Conservation (phyloP, 2,113 vertebrate species). For the Mungos mungo region DNA sequence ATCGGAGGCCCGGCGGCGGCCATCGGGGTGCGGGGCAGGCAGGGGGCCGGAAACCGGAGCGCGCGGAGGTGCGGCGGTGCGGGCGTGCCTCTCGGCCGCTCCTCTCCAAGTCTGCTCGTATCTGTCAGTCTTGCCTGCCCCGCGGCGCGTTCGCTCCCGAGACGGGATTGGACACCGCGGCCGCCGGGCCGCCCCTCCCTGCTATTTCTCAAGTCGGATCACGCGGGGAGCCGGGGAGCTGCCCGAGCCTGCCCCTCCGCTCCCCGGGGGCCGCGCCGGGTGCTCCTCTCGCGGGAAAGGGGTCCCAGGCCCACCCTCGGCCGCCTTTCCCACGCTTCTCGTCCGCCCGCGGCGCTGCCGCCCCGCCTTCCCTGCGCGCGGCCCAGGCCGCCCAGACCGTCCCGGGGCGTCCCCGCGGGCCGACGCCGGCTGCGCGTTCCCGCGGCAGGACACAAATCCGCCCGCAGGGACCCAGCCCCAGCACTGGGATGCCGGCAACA, state of each 20-base stretch:
- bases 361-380: neutral
- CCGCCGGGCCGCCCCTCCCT: constrained; percentile 61
- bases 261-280: neutral
- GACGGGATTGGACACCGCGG: constrained; percentile 25
- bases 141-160: neutral
- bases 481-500: constrained; percentile 53
- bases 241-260: constrained; percentile 64
- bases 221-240: constrained; percentile 47
- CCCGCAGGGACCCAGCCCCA: constrained; percentile 30
- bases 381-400: neutral
- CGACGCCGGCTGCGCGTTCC: neutral
- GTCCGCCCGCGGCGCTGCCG: neutral
- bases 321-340: constrained; percentile 39
- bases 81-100: neutral
- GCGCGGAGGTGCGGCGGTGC: neutral
- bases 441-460: neutral
- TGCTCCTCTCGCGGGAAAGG: neutral
- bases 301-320: neutral
- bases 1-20: neutral
- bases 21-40: neutral
- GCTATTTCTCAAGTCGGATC: constrained; percentile 71
- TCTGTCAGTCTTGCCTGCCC: neutral
- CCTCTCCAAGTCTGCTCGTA: neutral
- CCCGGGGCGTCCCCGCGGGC: neutral
- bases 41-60: neutral